Evolutionary conservation across 2,888 invertebrate species (phyloP).

Genomic region (Panorpa germanica): DNA sequence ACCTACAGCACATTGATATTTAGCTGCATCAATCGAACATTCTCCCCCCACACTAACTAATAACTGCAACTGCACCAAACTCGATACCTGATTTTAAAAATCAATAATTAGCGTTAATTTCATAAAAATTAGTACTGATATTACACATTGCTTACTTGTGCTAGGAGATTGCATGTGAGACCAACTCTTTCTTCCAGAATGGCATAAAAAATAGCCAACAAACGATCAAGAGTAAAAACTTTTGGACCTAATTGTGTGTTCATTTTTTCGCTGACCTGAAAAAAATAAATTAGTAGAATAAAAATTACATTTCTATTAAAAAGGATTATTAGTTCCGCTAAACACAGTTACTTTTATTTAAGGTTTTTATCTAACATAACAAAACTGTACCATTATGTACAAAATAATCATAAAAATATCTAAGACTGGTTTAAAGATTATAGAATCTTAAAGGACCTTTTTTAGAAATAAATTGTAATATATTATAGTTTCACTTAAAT

Average conservation of each 20-base stretch:
- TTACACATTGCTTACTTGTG: too few species aligned
- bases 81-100: too few species aligned
- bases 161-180: constrained; percentile 67
- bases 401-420: too few species aligned
- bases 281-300: background rate
- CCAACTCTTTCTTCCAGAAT: constrained; percentile 72
- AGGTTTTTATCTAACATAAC: too few species aligned
- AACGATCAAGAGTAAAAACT: constrained; percentile 58
- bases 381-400: too few species aligned
- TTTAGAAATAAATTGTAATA: constrained; percentile 2
- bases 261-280: constrained; percentile 28
- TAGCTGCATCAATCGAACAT: constrained; percentile 57
- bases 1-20: constrained; percentile 72
- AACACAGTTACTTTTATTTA: too few species aligned
- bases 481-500: background rate
- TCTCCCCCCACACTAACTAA: constrained; percentile 51
- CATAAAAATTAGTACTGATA: too few species aligned
- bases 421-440: background rate
- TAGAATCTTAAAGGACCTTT: background rate
- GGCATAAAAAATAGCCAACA: constrained; percentile 77
- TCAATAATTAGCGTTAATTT: too few species aligned
- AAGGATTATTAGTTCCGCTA: too few species aligned
- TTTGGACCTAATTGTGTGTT: constrained; percentile 66
- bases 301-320: too few species aligned
- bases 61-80: constrained; percentile 66